Percentiles rank a stretch among this genome's conserved stretches.
Evolutionary conservation across 2,113 vertebrate genomes (phyloP).

Genomic region (Zingel zingel): DNA sequence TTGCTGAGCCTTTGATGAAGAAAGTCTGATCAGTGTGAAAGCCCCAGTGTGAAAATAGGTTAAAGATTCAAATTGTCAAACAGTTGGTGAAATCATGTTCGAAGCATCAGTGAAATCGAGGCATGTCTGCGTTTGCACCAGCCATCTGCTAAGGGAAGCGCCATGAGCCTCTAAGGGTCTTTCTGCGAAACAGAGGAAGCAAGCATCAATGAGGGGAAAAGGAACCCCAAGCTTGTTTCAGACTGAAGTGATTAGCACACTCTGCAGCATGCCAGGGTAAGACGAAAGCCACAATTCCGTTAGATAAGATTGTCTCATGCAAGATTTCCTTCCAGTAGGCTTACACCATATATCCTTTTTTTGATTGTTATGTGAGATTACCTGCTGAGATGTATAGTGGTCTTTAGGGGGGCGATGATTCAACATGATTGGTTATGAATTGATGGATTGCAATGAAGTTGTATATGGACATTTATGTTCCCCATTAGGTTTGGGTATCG

Average conservation of each 20-base stretch:
- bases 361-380: conserved; percentile 27
- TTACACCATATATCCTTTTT: conserved; percentile 8
- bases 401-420: conserved; percentile 5
- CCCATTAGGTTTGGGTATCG: too few species aligned
- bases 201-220: conserved; percentile 39
- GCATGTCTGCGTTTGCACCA: conserved; percentile 61
- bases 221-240: conserved; percentile 62
- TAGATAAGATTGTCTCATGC: conserved; percentile 29
- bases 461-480: not conserved
- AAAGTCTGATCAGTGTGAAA: conserved; percentile 13
- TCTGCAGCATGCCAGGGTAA: conserved; percentile 14
- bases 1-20: conserved; percentile 42
- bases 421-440: not conserved
- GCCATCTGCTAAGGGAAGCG: conserved; percentile 75
- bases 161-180: conserved; percentile 64
- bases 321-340: conserved; percentile 1
- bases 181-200: conserved; percentile 64
- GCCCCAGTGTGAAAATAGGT: conserved; percentile 65
- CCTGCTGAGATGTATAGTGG: conserved; percentile 2
- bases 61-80: conserved; percentile 61
- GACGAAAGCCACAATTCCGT: conserved; percentile 50
- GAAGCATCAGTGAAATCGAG: conserved; percentile 66
- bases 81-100: conserved; percentile 63
- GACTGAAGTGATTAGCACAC: conserved; percentile 68
- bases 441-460: too few species aligned